Evolutionary conservation across 2,797 vertebrate species (phyloP).

Genomic region (Cyprinodon diabolis): DNA sequence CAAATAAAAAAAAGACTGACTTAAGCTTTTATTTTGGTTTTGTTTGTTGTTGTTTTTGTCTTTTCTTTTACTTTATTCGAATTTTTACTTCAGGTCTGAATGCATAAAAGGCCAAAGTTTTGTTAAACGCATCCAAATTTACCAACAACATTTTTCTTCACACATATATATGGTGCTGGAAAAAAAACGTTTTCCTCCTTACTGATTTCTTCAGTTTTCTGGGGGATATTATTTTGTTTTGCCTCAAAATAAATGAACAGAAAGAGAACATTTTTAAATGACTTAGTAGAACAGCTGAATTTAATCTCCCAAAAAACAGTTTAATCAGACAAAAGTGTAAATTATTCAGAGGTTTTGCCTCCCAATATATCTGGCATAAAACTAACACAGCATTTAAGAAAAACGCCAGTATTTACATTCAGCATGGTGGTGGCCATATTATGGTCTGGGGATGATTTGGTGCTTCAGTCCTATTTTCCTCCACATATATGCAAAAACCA

Average conservation of each 20-base stretch:
- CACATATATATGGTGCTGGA: background rate
- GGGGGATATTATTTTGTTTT: background rate
- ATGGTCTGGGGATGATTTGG: background rate
- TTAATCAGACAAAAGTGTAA: too few species aligned
- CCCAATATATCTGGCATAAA: background rate
- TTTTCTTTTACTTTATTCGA: slow-evolving; percentile 1
- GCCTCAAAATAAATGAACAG: too few species aligned
- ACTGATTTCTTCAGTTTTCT: background rate
- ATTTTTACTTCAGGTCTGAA: slow-evolving; percentile 2
- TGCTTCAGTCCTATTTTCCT: background rate
- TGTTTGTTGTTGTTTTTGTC: background rate
- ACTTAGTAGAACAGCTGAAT: too few species aligned
- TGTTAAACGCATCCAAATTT: background rate
- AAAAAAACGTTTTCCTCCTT: background rate
- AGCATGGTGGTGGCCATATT: background rate
- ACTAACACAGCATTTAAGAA: background rate
- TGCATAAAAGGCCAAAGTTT: background rate
- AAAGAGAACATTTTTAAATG: too few species aligned
- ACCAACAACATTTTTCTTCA: background rate
- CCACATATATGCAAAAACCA: background rate
- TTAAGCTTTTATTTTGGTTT: background rate
- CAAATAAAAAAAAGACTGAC: slow-evolving; percentile 10
- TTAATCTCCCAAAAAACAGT: too few species aligned
- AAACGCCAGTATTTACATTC: background rate
- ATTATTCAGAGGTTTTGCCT: background rate